Conservation (phyloP, 2,113 vertebrate species). For the Pungitius pungitius region DNA sequence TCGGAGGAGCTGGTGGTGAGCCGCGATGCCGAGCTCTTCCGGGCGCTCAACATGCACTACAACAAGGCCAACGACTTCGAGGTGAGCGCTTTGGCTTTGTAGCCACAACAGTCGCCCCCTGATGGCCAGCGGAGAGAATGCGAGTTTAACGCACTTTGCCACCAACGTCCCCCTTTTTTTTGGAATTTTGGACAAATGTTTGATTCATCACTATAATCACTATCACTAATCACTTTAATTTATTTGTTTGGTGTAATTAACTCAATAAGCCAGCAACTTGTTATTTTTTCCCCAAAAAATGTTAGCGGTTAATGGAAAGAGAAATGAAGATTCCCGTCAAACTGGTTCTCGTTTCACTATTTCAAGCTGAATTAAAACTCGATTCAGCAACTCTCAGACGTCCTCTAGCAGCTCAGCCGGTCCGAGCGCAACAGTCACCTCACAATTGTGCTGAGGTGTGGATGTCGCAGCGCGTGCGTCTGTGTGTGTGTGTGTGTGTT, state of each 20-base stretch:
- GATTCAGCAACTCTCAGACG: slow-evolving; percentile 28
- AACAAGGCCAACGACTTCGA: slow-evolving; percentile 99
- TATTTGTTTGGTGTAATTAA: not conserved
- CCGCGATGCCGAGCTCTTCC: slow-evolving; percentile 95
- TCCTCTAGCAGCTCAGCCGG: slow-evolving; percentile 74
- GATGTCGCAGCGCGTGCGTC: slow-evolving; percentile 56
- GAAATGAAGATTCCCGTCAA: not conserved
- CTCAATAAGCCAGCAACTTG: not conserved
- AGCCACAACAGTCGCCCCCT: too few species aligned
- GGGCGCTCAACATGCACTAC: slow-evolving; percentile 99
- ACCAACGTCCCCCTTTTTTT: not conserved
- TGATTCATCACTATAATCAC: not conserved
- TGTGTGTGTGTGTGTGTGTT: slow-evolving; percentile 61
- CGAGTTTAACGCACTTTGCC: slow-evolving; percentile 82
- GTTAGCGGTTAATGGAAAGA: not conserved
- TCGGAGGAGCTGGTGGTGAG: slow-evolving; percentile 92
- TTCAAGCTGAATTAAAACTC: slow-evolving; percentile 6
- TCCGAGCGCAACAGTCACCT: slow-evolving; percentile 70
- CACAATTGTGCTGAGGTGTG: slow-evolving; percentile 76
- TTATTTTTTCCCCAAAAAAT: not conserved
- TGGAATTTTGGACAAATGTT: too few species aligned
- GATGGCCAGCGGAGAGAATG: slow-evolving; percentile 80
- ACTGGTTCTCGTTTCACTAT: not conserved
- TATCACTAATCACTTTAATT: too few species aligned
- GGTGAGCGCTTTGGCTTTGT: slow-evolving; percentile 74